phyloP scores from a whole-genome alignment of 2,888 invertebrate genomes.

The Antitype chi region DNA sequence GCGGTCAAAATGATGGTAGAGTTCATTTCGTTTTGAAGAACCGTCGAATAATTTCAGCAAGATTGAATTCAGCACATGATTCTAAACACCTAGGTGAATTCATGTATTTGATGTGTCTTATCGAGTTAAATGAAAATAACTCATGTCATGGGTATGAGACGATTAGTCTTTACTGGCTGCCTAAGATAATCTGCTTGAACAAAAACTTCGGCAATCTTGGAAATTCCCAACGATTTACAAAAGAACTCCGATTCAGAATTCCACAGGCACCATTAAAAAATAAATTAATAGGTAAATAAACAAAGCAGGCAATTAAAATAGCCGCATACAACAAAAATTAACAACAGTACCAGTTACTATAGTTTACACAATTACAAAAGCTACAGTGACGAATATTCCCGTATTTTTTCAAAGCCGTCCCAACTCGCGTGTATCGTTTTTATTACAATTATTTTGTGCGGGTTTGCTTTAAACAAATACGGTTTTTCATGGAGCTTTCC shows the following conservation, averaged over 20 bases:
- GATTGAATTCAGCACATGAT: no score
- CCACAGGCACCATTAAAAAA: not conserved
- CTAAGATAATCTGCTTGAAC: no score
- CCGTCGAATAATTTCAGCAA: no score
- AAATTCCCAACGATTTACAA: no score
- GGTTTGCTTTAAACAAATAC: constrained; percentile 42
- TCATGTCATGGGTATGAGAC: not conserved
- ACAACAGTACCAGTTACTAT: not conserved
- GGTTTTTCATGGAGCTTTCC: constrained; percentile 25
- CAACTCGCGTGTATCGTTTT: constrained; percentile 31
- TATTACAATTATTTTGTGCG: constrained; percentile 47
- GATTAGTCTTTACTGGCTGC: not conserved
- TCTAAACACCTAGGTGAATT: no score
- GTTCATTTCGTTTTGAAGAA: no score
- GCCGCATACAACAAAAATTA: not conserved
- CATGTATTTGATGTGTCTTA: no score
- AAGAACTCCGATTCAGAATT: no score
- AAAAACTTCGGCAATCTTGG: no score
- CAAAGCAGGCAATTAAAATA: constrained; percentile 23
- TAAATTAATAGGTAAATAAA: not conserved
- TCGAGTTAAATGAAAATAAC: not conserved
- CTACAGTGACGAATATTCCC: constrained; percentile 9
- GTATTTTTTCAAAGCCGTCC: constrained; percentile 31
- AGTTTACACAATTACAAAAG: constrained; percentile 25
- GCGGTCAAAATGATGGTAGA: no score